Percentiles rank a stretch among this genome's conserved stretches.
Evolutionary conservation across 2,888 invertebrate species (phyloP).

Genomic region (Dryomyza anilis): DNA sequence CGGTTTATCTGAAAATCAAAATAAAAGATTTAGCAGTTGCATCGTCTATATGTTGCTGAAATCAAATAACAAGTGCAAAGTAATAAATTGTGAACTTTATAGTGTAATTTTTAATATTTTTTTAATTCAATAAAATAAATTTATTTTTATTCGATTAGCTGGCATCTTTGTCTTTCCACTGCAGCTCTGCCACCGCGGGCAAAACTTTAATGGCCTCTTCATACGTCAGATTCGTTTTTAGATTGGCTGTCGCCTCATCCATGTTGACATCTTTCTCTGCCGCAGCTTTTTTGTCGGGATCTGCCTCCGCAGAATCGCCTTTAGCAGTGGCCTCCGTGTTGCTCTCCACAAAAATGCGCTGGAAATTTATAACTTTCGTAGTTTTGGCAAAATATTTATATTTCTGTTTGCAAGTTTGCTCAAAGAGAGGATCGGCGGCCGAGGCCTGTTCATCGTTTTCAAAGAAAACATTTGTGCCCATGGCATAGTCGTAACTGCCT

Average conservation of each 20-base stretch:
- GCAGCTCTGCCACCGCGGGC: slow-evolving; percentile 32
- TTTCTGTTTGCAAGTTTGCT: slow-evolving; percentile 65
- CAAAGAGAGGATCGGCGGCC: slow-evolving; percentile 64
- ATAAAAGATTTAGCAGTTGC: too few relatives aligned
- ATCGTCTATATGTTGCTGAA: too few relatives aligned
- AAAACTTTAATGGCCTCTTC: slow-evolving; percentile 55
- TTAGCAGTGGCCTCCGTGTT: slow-evolving; percentile 29
- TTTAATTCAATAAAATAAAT: too few relatives aligned
- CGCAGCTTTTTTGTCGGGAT: slow-evolving; percentile 8
- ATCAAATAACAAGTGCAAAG: too few relatives aligned
- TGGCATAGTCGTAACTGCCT: slow-evolving; percentile 72
- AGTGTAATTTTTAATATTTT: too few relatives aligned
- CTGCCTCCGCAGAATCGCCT: slow-evolving; percentile 1
- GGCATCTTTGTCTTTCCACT: slow-evolving; percentile 28
- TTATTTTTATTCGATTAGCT: too few relatives aligned
- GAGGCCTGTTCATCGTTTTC: slow-evolving; percentile 65
- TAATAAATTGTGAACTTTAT: too few relatives aligned
- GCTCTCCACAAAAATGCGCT: slow-evolving; percentile 68
- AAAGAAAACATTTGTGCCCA: slow-evolving; percentile 78
- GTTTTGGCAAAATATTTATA: slow-evolving; percentile 70
- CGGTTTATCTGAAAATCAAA: too few relatives aligned
- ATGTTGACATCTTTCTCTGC: not conserved
- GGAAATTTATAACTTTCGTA: slow-evolving; percentile 70
- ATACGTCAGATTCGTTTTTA: slow-evolving; percentile 49
- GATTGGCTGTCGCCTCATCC: slow-evolving; percentile 8